Conservation (phyloP, 2,113 vertebrate genomes). For the Capra hircus region DNA sequence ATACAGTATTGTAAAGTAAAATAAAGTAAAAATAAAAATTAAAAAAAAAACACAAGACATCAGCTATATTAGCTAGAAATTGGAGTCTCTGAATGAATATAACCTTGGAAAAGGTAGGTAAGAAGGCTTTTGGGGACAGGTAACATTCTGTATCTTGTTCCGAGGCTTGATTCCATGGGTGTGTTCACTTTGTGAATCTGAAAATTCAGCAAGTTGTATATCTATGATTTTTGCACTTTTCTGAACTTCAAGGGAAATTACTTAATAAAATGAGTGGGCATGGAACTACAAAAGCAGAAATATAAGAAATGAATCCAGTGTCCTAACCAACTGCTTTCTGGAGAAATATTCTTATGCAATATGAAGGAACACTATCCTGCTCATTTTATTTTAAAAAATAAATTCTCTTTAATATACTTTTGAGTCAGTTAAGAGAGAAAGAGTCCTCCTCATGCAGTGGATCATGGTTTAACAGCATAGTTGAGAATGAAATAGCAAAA, state of each 20-base stretch:
- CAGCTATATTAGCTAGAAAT: neutral
- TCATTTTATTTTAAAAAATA: neutral
- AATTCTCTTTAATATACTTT: neutral
- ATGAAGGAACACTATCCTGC: neutral
- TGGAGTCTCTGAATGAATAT: neutral
- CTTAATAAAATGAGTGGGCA: neutral
- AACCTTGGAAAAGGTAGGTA: neutral
- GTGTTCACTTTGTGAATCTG: neutral
- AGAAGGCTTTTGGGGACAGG: neutral
- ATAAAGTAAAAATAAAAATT: neutral
- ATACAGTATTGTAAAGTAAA: too few species aligned
- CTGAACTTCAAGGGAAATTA: neutral
- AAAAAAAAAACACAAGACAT: neutral
- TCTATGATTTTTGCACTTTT: neutral
- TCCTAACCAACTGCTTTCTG: neutral
- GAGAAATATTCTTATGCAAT: neutral
- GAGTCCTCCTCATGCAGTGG: neutral
- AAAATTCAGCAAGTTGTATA: neutral
- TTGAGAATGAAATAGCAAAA: neutral
- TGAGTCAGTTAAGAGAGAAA: neutral
- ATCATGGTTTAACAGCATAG: too few species aligned
- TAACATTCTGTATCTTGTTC: neutral
- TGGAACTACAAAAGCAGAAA: neutral
- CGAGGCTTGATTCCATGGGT: neutral
- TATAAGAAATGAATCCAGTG: neutral